Percentiles rank a stretch among this genome's conserved stretches.
Evolutionary conservation across 2,888 invertebrate genomes (phyloP).

Genomic region (Onthophagus sagittarius): DNA sequence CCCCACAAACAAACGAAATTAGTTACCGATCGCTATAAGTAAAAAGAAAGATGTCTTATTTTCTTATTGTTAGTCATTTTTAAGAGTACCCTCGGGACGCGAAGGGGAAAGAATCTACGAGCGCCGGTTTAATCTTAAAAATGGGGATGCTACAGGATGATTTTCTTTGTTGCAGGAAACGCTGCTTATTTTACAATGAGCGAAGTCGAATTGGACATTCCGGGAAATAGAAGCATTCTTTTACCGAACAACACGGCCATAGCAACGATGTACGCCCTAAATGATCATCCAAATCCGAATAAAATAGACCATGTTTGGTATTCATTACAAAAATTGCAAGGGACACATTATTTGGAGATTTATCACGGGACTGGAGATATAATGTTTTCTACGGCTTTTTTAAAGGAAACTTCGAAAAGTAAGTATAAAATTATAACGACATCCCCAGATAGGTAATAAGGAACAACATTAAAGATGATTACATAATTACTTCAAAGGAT

Average conservation of each 20-base stretch:
- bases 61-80: neutral
- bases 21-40: neutral
- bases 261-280: conserved; percentile 33
- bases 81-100: neutral
- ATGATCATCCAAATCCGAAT: conserved; percentile 20
- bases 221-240: conserved; percentile 34
- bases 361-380: conserved; percentile 33
- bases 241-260: conserved; percentile 32
- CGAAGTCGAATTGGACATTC: conserved; percentile 37
- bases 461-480: neutral
- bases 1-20: neutral
- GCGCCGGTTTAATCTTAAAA: neutral
- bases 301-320: conserved; percentile 28
- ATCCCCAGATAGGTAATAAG: too few species aligned
- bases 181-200: conserved; percentile 41
- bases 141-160: neutral
- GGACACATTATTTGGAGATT: conserved; percentile 30
- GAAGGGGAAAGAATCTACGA: neutral
- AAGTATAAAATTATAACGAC: conserved; percentile 20
- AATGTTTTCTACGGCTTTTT: conserved; percentile 30
- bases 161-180: conserved; percentile 34
- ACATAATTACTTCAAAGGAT: neutral
- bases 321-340: conserved; percentile 28
- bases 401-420: conserved; percentile 27
- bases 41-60: neutral